Evolutionary conservation across 2,888 invertebrate genomes (phyloP).

Genomic region (Trissolcus brochymenae): DNA sequence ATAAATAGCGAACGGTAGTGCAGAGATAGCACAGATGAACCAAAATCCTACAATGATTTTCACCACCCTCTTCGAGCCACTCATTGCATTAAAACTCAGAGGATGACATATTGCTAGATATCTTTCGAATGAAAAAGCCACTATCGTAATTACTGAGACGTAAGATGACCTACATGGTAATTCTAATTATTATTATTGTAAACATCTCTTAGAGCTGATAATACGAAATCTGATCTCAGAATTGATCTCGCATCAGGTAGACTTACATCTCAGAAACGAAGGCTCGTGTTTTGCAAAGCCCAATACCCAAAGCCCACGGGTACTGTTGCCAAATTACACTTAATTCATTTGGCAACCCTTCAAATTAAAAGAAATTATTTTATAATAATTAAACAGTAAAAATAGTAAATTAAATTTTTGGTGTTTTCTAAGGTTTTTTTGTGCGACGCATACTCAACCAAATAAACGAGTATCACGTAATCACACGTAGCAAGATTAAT

Average conservation of each 20-base stretch:
- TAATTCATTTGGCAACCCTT: constrained; percentile 91
- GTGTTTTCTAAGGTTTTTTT: constrained; percentile 4
- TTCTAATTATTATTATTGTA: constrained; percentile 2
- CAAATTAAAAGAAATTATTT: constrained; percentile 8
- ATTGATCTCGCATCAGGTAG: constrained; percentile 60
- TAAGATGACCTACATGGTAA: constrained; percentile 85
- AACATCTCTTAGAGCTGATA: too few species aligned
- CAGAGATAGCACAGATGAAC: constrained; percentile 85
- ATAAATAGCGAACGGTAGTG: constrained; percentile 86
- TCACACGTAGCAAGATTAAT: constrained; percentile 64
- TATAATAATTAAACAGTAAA: too few species aligned
- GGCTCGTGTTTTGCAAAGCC: constrained; percentile 88
- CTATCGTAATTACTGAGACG: constrained; percentile 93
- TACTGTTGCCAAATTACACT: constrained; percentile 92
- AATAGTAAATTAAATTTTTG: too few species aligned
- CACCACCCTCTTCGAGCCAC: constrained; percentile 87
- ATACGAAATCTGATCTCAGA: too few species aligned
- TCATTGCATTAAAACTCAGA: constrained; percentile 87
- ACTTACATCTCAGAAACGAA: constrained; percentile 91
- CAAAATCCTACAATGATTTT: constrained; percentile 88
- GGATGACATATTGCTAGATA: constrained; percentile 95
- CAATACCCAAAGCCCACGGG: constrained; percentile 88
- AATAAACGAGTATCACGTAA: constrained; percentile 51
- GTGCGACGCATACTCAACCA: constrained; percentile 24
- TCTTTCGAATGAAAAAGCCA: constrained; percentile 93